Base-by-base conservation (phyloP, 2,113 vertebrate species). In the Lepus timidus region DNA sequence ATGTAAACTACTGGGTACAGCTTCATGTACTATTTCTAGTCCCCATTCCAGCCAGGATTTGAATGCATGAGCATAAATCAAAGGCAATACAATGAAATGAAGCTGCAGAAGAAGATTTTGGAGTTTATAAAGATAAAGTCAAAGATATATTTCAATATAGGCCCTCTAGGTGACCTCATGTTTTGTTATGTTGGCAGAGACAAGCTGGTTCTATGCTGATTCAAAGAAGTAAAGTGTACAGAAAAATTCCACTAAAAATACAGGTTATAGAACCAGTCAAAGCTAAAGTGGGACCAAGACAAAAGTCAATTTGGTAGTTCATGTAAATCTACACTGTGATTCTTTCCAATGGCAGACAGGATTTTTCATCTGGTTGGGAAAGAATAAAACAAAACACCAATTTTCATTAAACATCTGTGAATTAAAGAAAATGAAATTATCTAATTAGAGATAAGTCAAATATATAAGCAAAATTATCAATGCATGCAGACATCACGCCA, bases 221-320 rank as follows among this genome's bases (percentile, higher is more conserved):
- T 73, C 1, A 39, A 89, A 58, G 51, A 58, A n/a, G 23, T 8
- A 20, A 9, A 29, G 51, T 22, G 5, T 51, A 70, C 39, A 90
- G 82, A 93, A 93, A 80, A 94, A 49, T 16, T 22, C 39, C 29
- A 61, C 16, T 44, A 58, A 67, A 94, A 96, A 19, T 44, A 5
- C 29, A 68, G 39, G 2, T 44, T 74, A 36, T 5, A 91, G 81
- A 90, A 74, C 36, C 16, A 25, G 33, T 58, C 20, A 81, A 88
- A 33, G 78, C 55, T 78, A 71, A 90, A 85, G 65, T 39, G 93
- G 68, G 58, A 71, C 88, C 90, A 91, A 93, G 36, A 81, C 73
- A 91, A 91, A 96, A 90, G 84, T 93, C 93, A 93, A 88, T 82
- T 58, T 93, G 76, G 73, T 29, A 89, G 64, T 55, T 94, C 84